Evolutionary conservation across 2,888 invertebrate genomes (phyloP), one percentile per base, ranked within the genome.

Genomic region (Synanthedon formicaeformis): DNA sequence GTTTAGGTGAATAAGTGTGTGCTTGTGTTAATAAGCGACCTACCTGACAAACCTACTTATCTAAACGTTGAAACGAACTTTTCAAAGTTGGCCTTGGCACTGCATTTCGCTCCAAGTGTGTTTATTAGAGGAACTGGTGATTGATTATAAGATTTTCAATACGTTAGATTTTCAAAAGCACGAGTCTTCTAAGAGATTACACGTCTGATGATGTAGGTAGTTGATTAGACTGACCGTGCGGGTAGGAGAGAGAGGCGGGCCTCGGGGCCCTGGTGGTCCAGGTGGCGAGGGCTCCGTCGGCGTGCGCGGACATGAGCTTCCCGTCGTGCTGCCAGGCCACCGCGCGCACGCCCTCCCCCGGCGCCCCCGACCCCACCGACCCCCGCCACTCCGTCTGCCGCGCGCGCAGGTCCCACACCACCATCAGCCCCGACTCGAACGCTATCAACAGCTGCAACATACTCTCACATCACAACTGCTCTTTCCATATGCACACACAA

Each of bases 241-340:
- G 98, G 88, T 94, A 95, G 53, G 94, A 92, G 70, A 95, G 89
- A 67, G 92, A 93, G 64, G 92, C 86, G 48, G 97, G 96, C 76
- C 96, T 92, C 53, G 91, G 89, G 64, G 92, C 91, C 71, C 94
- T 92, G 56, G 94, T 88, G 70, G 91, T 93, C 98, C 98, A 99
- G 53, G 97, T 96, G 66, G 96, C 94, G 56, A 99, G 91, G 56
- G 96, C 97, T 58, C 99, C 99, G 87, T 99, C 98, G 48, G 92
- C 92, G 84, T 99, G 99, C 68, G 96, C 96, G 64, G 94, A 94
- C 93, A 99, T 95, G 78, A 99, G 96, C 87, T 97, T 97, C 61
- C 98, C 99, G 85, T 99, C 99, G 86, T 95, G 93, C 81, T 98
- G 97, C 99, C 99, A 99, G 59, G 96, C 91, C 67, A 97, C 92